Percentiles rank a stretch among this genome's conserved stretches.
Evolutionary conservation across 2,113 vertebrate species (phyloP).

Genomic region (Bos indicus): DNA sequence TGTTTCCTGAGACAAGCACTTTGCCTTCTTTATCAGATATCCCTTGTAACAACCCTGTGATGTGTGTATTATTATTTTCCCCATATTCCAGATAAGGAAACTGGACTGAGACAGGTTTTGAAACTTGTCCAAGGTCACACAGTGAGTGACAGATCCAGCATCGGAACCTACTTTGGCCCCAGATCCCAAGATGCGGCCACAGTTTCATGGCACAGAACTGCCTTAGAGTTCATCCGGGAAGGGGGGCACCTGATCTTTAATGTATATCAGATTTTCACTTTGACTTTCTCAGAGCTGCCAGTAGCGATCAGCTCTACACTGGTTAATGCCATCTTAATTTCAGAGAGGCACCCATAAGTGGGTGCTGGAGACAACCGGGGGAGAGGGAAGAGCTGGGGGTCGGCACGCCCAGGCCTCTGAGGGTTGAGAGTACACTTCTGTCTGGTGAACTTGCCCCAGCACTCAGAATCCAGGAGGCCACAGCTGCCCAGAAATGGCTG

Average conservation of each 20-base stretch:
- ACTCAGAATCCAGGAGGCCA: not conserved
- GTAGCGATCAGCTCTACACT: rapidly evolving
- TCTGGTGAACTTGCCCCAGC: not conserved
- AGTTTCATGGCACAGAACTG: not conserved
- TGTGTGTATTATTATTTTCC: not conserved
- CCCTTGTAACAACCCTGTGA: not conserved
- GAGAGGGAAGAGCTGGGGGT: not conserved
- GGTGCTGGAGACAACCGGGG: not conserved
- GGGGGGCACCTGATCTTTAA: not conserved
- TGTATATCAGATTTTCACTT: not conserved
- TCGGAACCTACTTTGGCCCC: not conserved
- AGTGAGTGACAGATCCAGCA: not conserved
- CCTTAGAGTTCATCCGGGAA: not conserved
- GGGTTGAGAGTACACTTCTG: not conserved
- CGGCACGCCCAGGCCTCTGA: not conserved
- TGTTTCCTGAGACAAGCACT: not conserved
- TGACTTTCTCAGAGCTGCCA: not conserved
- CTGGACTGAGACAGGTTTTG: not conserved
- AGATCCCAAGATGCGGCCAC: not conserved
- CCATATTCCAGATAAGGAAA: not conserved
- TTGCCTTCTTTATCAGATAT: not conserved
- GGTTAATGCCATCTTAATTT: not conserved
- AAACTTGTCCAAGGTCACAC: not conserved
- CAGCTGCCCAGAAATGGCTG: not conserved
- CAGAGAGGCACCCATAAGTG: not conserved